Evolutionary conservation across 2,113 vertebrate species (phyloP).

Genomic region (Brienomyrus longianalis): DNA sequence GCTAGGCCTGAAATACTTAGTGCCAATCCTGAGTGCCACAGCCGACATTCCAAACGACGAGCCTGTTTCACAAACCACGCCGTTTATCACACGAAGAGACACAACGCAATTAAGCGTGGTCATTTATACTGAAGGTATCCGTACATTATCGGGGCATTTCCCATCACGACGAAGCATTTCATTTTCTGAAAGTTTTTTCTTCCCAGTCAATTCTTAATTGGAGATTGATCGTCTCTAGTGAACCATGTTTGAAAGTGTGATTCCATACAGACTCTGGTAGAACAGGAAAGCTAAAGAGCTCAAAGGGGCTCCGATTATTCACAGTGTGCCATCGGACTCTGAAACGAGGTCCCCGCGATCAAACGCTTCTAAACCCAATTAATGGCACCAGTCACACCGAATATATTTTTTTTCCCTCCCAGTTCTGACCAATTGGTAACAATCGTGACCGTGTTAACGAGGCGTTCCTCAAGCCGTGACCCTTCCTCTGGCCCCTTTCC

Average conservation of each 20-base stretch:
- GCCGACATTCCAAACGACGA: constrained; percentile 31
- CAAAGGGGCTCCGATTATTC: not conserved
- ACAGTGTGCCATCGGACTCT: not conserved
- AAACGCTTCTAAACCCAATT: not conserved
- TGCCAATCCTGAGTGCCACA: constrained; percentile 26
- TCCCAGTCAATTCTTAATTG: not conserved
- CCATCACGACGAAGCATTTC: not conserved
- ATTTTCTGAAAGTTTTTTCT: not conserved
- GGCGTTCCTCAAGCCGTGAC: not conserved
- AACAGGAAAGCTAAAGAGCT: not conserved
- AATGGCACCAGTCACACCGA: not conserved
- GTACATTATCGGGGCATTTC: constrained; percentile 20
- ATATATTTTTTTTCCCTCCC: not conserved
- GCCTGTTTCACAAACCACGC: constrained; percentile 30
- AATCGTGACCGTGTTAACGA: constrained; percentile 6
- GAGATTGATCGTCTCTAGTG: not conserved
- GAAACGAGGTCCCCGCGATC: not conserved
- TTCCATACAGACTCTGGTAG: not conserved
- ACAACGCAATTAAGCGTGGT: constrained; percentile 20
- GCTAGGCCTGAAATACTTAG: constrained; percentile 16
- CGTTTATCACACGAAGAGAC: constrained; percentile 27
- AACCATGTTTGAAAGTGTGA: not conserved
- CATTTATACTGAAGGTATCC: not conserved
- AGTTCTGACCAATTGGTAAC: constrained; percentile 10
- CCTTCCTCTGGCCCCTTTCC: constrained; percentile 34